Conservation (phyloP, 2,888 invertebrate genomes). For the Morpho achilles region DNA sequence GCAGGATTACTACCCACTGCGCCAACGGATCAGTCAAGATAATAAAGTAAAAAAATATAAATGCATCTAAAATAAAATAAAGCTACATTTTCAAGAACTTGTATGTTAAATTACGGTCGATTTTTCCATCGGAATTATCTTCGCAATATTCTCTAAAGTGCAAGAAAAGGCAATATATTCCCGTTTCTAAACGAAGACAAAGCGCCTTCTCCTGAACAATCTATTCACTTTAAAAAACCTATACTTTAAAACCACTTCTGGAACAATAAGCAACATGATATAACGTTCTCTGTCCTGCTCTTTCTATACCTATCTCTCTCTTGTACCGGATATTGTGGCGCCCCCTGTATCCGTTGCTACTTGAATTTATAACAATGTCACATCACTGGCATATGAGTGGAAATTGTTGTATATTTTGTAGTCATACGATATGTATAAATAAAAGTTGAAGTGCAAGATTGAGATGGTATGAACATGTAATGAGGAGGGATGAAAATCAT, state of each 20-base stretch:
- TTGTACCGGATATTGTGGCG: constrained; percentile 38
- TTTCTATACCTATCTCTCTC: constrained; percentile 21
- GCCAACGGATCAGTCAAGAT: no score
- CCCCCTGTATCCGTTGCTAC: constrained; percentile 25
- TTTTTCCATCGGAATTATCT: not conserved
- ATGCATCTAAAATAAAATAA: no score
- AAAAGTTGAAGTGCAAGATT: no score
- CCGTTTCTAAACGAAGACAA: not conserved
- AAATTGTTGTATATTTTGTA: no score
- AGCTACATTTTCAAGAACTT: not conserved
- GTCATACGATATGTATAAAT: no score
- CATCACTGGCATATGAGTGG: no score
- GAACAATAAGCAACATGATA: constrained; percentile 19
- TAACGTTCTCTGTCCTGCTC: constrained; percentile 7
- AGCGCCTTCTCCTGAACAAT: constrained; percentile 8
- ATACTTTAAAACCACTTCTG: constrained; percentile 15
- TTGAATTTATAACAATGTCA: no score
- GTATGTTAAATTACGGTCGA: not conserved
- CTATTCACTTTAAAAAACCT: constrained; percentile 13
- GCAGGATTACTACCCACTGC: no score
- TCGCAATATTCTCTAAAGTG: not conserved
- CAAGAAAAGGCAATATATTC: not conserved
- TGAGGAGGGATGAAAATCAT: no score
- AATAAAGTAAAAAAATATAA: no score
- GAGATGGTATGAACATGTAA: no score